A percentile compares a stretch with the other conserved stretches of the same genome.
Evolutionary conservation across 2,113 vertebrate genomes (phyloP).

Genomic region (Cettia cetti): DNA sequence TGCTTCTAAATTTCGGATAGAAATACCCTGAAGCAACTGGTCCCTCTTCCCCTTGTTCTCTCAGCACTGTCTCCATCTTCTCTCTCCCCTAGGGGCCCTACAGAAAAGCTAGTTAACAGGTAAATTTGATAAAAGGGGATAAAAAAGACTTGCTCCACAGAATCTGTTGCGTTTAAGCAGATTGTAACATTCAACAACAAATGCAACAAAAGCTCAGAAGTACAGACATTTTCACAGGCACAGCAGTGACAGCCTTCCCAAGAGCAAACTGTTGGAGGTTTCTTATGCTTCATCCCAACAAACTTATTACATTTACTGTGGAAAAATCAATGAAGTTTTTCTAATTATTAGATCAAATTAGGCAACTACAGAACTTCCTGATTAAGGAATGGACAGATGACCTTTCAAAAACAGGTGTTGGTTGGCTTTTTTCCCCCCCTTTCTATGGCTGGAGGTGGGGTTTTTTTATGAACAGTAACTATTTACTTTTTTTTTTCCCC

Average conservation of each 20-base stretch:
- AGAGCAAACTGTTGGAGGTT: background rate
- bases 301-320: background rate
- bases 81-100: background rate
- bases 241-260: rapidly evolving
- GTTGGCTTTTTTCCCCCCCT: background rate
- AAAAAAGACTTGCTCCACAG: background rate
- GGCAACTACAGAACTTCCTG: background rate
- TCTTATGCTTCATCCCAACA: background rate
- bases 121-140: background rate
- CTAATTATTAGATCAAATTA: background rate
- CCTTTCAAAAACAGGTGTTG: background rate
- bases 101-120: background rate
- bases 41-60: background rate
- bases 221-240: background rate
- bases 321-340: background rate
- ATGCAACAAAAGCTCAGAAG: background rate
- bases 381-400: background rate
- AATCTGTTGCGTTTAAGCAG: background rate
- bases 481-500: rapidly evolving
- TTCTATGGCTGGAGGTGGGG: rapidly evolving
- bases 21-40: background rate
- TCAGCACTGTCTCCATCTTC: background rate
- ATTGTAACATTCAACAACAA: background rate
- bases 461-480: background rate
- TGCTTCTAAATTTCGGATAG: background rate